A percentile compares a stretch with the other conserved stretches of the same genome.
Conservation (phyloP, 2,888 invertebrate genomes). For the Protophormia terraenovae region DNA sequence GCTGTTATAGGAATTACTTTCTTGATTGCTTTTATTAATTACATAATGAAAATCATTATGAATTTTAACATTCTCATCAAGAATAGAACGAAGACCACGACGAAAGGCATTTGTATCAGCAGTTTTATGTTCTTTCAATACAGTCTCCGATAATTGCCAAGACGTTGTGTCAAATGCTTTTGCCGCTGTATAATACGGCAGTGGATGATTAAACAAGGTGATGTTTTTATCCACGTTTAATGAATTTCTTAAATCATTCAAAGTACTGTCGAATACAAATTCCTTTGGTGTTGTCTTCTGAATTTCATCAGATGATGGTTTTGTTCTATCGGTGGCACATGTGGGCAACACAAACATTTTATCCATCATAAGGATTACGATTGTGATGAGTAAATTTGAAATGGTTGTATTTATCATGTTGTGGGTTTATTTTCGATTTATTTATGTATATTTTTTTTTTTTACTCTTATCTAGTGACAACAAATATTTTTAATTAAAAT, state of each 20-base stretch:
- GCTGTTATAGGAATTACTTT: constrained; percentile 61
- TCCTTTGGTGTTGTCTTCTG: not conserved
- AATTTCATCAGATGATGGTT: not conserved
- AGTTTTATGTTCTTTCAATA: not conserved
- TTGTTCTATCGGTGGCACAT: not conserved
- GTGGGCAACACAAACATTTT: not conserved
- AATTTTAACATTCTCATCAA: constrained; percentile 15
- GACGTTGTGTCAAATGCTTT: not conserved
- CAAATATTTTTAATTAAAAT: constrained; percentile 41
- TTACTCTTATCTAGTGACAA: not conserved
- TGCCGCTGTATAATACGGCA: not conserved
- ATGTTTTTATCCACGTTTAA: constrained; percentile 18
- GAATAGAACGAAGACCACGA: not conserved
- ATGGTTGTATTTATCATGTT: constrained; percentile 11
- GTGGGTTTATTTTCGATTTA: not conserved
- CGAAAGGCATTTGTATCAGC: not conserved
- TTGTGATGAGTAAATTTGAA: constrained; percentile 24
- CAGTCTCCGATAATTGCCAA: constrained; percentile 22
- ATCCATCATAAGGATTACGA: not conserved
- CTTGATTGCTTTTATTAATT: constrained; percentile 70
- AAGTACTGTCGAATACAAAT: constrained; percentile 5
- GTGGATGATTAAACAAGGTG: not conserved
- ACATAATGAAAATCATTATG: constrained; percentile 66
- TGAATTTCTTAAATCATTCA: constrained; percentile 29
- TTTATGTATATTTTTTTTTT: too few species aligned